These are phyloP conservation scores for Emydoidea blandingii DNA, from an alignment of 2,797 vertebrate genomes.

Conservation along the genomic window DNA sequence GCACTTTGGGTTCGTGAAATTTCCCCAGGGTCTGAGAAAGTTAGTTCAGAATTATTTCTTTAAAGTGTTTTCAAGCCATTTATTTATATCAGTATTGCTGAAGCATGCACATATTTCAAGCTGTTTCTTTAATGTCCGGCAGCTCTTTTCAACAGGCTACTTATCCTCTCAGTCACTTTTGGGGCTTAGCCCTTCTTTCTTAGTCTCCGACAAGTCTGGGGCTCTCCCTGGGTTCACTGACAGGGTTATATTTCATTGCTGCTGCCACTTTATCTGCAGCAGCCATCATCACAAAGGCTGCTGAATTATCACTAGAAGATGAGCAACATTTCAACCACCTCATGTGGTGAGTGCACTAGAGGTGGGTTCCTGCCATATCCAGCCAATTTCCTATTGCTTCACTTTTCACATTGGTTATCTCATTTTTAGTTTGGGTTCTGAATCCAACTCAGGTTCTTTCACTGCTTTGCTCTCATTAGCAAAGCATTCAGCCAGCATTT, in stretches of 20 bases:
- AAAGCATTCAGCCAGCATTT: not conserved
- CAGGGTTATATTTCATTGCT: slow-evolving; percentile 6
- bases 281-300: slow-evolving; percentile 40
- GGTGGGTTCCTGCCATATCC: not conserved
- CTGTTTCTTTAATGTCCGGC: slow-evolving; percentile 13
- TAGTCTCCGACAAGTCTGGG: slow-evolving; percentile 52
- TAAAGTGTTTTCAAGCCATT: not conserved
- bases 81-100: not conserved
- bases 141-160: not conserved
- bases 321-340: not conserved
- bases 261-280: slow-evolving; percentile 41
- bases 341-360: not conserved
- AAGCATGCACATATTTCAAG: not conserved
- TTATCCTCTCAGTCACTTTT: slow-evolving; percentile 34
- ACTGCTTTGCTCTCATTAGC: slow-evolving; percentile 44
- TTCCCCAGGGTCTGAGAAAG: fast-evolving
- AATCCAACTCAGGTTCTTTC: not conserved
- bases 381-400: not conserved
- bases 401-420: not conserved
- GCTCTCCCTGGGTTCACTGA: slow-evolving; percentile 50
- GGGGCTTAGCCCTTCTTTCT: slow-evolving; percentile 6
- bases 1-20: not conserved
- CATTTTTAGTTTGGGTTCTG: not conserved
- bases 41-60: not conserved
- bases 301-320: not conserved